A percentile compares a stretch with the other conserved stretches of the same genome.
Conservation (phyloP, 2,113 vertebrate species). For the Meriones unguiculatus region DNA sequence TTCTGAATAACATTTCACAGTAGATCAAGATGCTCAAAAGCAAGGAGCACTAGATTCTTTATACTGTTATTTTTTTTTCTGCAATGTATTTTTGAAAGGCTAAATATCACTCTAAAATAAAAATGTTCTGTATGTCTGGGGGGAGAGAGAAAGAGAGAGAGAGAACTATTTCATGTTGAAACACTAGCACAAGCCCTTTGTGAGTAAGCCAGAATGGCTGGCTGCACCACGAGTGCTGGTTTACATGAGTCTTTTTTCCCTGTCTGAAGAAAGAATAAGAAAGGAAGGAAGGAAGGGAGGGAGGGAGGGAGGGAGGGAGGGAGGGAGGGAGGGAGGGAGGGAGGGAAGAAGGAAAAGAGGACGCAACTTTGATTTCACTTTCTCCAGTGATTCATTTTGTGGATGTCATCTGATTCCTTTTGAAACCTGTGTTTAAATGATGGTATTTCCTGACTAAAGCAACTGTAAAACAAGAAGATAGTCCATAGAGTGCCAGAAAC, state of each 20-base stretch:
- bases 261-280: not conserved
- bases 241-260: not conserved
- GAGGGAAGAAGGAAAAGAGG: not conserved
- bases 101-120: slow-evolving; percentile 13
- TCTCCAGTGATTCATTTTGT: not conserved
- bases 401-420: not conserved
- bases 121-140: not conserved
- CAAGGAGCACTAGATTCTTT: not conserved
- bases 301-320: accelerated
- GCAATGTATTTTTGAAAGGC: not conserved
- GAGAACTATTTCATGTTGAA: not conserved
- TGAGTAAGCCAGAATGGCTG: not conserved
- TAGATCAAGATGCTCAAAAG: slow-evolving; percentile 1
- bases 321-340: not conserved
- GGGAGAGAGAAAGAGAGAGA: not conserved
- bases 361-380: not conserved
- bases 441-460: not conserved
- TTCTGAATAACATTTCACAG: not conserved
- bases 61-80: not conserved
- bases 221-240: not conserved
- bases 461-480: not conserved
- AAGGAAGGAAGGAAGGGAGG: not conserved
- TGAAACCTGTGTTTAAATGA: not conserved
- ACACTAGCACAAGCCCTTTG: not conserved
- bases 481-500: not conserved